Conservation (phyloP, 2,888 invertebrate species). For the Terebella lapidaria region DNA sequence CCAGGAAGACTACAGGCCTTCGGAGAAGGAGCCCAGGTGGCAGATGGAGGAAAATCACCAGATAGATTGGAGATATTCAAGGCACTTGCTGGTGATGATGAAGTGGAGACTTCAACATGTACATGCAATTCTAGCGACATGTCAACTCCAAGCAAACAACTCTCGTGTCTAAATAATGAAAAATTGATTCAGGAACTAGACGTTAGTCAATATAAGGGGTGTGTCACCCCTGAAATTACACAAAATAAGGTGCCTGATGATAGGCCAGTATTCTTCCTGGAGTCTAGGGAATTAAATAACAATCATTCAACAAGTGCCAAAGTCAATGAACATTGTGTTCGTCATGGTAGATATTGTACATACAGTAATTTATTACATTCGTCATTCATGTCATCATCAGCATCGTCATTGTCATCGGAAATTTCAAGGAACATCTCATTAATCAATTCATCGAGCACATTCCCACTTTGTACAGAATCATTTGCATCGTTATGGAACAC, state of each 20-base stretch:
- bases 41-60: not conserved
- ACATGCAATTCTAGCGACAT: not conserved
- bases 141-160: not conserved
- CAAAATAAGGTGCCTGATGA: conserved; percentile 2
- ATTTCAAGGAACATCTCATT: too few relatives aligned
- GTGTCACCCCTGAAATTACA: not conserved
- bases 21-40: not conserved
- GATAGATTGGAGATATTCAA: not conserved
- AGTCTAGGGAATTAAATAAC: not conserved
- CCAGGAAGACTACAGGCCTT: not conserved
- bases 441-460: too few relatives aligned
- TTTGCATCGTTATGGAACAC: too few relatives aligned
- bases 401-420: too few relatives aligned
- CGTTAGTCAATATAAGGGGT: not conserved
- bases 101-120: not conserved
- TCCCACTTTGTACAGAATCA: too few relatives aligned
- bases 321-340: not conserved
- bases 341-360: too few relatives aligned
- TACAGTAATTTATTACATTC: too few relatives aligned
- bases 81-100: not conserved
- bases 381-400: too few relatives aligned
- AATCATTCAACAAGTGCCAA: not conserved
- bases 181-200: not conserved
- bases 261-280: not conserved
- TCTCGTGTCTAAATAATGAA: too few relatives aligned